These are phyloP conservation scores for Porites lobata DNA, from an alignment of 92 coral and sea anemone genomes.

Conservation along the genomic window DNA sequence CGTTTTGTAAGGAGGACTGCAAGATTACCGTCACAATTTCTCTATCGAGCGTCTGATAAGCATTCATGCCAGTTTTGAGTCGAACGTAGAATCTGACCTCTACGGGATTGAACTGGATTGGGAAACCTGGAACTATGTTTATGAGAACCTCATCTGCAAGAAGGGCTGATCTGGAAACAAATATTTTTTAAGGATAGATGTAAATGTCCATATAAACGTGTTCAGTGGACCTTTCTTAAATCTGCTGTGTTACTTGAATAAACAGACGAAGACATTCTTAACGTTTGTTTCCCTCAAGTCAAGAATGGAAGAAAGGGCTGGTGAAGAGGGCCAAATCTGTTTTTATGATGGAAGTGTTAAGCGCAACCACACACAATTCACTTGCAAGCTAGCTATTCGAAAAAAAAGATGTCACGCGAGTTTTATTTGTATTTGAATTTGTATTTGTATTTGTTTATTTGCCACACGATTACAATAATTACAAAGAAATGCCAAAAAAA, in stretches of 20 bases:
- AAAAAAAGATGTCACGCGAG: too few relatives aligned
- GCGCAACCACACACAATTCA: too few relatives aligned
- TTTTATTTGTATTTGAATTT: too few relatives aligned
- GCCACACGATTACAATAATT: too few relatives aligned
- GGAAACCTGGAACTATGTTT: neutral
- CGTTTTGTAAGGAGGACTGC: neutral
- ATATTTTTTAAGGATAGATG: neutral
- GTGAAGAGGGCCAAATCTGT: too few relatives aligned
- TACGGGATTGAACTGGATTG: conserved; percentile 16
- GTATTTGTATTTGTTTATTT: too few relatives aligned
- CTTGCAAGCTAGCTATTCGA: too few relatives aligned
- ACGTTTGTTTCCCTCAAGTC: neutral
- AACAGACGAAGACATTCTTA: too few relatives aligned
- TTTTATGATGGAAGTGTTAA: too few relatives aligned
- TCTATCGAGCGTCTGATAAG: neutral
- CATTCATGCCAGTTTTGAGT: neutral
- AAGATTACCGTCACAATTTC: neutral
- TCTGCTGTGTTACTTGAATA: neutral
- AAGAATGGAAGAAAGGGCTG: too few relatives aligned
- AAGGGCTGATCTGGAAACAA: neutral
- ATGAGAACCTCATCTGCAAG: neutral
- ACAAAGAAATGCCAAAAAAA: too few relatives aligned
- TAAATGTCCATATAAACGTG: neutral
- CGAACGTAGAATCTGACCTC: conserved; percentile 22
- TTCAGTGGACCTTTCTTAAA: neutral